These are phyloP conservation scores for Polydrusus tereticollis DNA, from an alignment of 2,888 invertebrate genomes.

Conservation along the genomic window DNA sequence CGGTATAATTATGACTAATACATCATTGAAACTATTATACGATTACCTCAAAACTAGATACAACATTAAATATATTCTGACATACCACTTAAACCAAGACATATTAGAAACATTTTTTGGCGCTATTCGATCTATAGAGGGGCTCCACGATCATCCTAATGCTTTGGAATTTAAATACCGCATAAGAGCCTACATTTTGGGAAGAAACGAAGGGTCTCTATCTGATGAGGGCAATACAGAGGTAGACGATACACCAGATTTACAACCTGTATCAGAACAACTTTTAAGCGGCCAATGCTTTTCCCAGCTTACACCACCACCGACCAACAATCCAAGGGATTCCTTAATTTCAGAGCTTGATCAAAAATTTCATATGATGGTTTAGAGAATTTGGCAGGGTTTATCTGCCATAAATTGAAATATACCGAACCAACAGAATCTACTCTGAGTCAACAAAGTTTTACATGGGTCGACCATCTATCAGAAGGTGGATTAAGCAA, in stretches of 20 bases:
- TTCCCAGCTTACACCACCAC: not conserved
- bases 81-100: constrained; percentile 54
- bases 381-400: constrained; percentile 42
- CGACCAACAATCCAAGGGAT: not conserved
- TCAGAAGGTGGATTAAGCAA: constrained; percentile 48
- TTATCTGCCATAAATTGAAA: constrained; percentile 28
- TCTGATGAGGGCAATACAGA: constrained; percentile 40
- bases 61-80: constrained; percentile 48
- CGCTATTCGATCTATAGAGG: constrained; percentile 45
- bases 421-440: constrained; percentile 22
- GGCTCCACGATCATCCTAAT: constrained; percentile 52
- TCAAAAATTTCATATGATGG: constrained; percentile 38
- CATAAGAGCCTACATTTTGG: constrained; percentile 51
- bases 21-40: not conserved
- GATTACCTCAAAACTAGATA: constrained; percentile 26
- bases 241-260: constrained; percentile 42
- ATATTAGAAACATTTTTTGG: constrained; percentile 53
- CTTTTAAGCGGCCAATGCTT: constrained; percentile 9
- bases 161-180: constrained; percentile 53
- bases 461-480: constrained; percentile 48
- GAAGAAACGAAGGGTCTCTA: constrained; percentile 41
- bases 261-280: not conserved
- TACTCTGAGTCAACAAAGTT: not conserved
- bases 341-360: constrained; percentile 14
- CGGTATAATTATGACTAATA: constrained; percentile 20